phyloP scores from a whole-genome alignment of 2,113 vertebrate genomes.

The Cyphomyrus plagiostoma region DNA sequence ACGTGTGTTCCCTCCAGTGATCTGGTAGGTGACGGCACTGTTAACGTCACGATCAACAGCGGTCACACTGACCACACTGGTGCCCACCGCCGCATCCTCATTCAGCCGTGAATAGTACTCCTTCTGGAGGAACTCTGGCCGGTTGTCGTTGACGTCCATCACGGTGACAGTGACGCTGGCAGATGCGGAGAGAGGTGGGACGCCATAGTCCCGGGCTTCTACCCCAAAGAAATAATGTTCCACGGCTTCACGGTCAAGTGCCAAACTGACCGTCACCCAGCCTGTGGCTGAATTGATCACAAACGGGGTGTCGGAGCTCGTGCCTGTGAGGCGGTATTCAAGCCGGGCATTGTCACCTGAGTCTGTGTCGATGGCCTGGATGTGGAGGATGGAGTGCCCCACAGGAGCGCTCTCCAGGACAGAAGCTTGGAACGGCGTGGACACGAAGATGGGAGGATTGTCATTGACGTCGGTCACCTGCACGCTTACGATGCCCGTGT shows the following conservation, averaged over 20 bases:
- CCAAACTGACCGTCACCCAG: conserved; percentile 87
- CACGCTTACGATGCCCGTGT: conserved; percentile 88
- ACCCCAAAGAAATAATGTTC: conserved; percentile 94
- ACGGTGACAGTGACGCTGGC: conserved; percentile 93
- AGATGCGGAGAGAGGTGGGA: conserved; percentile 81
- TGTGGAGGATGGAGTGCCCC: conserved; percentile 92
- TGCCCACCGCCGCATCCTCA: conserved; percentile 85
- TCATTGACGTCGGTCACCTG: conserved; percentile 96
- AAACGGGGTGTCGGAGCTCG: conserved; percentile 79
- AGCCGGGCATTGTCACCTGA: conserved; percentile 83
- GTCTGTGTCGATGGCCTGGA: conserved; percentile 94
- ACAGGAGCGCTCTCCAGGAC: conserved; percentile 89
- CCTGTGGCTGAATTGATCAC: conserved; percentile 91
- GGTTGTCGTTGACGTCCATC: conserved; percentile 95
- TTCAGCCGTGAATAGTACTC: conserved; percentile 90
- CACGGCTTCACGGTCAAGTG: conserved; percentile 88
- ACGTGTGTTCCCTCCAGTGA: conserved; percentile 90
- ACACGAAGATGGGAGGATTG: conserved; percentile 94
- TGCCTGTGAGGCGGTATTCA: conserved; percentile 83
- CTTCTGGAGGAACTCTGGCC: conserved; percentile 87
- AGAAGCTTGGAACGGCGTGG: conserved; percentile 90
- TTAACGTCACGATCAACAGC: conserved; percentile 92
- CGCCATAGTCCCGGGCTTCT: conserved; percentile 87
- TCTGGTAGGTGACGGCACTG: conserved; percentile 94
- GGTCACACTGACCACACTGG: conserved; percentile 83